Base-by-base conservation (phyloP, 2,113 vertebrate species). In the Ceuthmochares aereus region DNA sequence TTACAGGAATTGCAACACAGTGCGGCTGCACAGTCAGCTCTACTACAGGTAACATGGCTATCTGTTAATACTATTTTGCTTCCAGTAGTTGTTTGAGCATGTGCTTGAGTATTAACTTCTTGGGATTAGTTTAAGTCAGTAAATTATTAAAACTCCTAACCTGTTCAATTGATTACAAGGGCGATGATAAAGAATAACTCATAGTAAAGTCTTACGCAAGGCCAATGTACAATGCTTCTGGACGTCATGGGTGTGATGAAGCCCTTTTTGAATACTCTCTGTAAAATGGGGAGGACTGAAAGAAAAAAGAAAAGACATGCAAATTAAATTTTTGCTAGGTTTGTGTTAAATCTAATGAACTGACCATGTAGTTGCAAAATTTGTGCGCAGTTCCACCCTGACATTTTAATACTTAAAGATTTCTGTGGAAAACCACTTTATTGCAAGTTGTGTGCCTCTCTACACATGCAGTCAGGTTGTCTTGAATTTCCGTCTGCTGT, bases 1-100 rank as follows among this genome's bases (percentile, higher is more conserved):
- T 97, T 99, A 9, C 96, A 99, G 52, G 99, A 99, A 54, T 91
- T 99, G 84, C 99, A 99, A 97, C 99, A 99, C 66, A 98, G 94
- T 70, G 98, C 98, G 20, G 98, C 98, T 10, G 98, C 99, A 51
- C 99, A 99, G 93, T 99, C 99, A 22, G 99, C 99, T 11, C 91
- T 99, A 52, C 96, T 99, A 70, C 99, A 99, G 99, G 99, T 99
- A 98, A 84, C 8, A 0, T 34, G 29, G 12, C 42, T 30, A 0
- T 37, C 62, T 87, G 17, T 81, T 95, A 45, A 34, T 26, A 40
- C 14, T 66, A 0, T 56, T 56, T 75, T 82, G 12, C 42, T 78
- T 81, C 73, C 59, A 40, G 60, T 45, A 55, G 9, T 19, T 1
- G 1, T 70, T 72, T 75, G 37, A 68, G 23, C 7, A 1, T 25